These are phyloP conservation scores for Papilio glaucus DNA, from an alignment of 1,140 invertebrate species.

Conservation along the genomic window DNA sequence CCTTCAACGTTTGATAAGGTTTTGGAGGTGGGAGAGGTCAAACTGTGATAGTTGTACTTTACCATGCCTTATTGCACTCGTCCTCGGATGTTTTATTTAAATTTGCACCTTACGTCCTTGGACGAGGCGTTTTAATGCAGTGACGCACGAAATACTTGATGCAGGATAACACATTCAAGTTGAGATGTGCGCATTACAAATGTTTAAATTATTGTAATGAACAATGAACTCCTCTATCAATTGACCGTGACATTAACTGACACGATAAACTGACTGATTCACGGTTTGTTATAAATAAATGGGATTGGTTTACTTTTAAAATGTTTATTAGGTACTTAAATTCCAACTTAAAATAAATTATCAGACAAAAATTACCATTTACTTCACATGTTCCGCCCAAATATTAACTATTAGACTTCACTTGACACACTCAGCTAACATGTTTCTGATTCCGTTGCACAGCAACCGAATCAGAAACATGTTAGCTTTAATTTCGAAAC, in stretches of 20 bases:
- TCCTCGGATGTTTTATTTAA: slow-evolving; percentile 29
- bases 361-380: not conserved
- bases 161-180: slow-evolving; percentile 15
- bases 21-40: slow-evolving; percentile 4
- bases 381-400: too few relatives aligned
- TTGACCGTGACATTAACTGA: slow-evolving; percentile 13
- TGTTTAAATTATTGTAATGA: slow-evolving; percentile 33
- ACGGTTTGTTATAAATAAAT: not conserved
- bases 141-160: not conserved
- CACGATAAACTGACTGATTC: not conserved
- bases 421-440: too few relatives aligned
- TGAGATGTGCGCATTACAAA: slow-evolving; percentile 17
- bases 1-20: slow-evolving; percentile 11
- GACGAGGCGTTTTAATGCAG: slow-evolving; percentile 13
- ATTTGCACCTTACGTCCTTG: slow-evolving; percentile 35
- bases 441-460: too few relatives aligned
- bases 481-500: too few relatives aligned
- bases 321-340: not conserved
- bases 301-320: slow-evolving; percentile 2
- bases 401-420: too few relatives aligned
- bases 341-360: not conserved
- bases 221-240: slow-evolving; percentile 16
- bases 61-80: slow-evolving; percentile 17
- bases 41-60: slow-evolving; percentile 6
- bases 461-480: too few relatives aligned